Percentiles rank a stretch among this genome's conserved stretches.
These are phyloP conservation scores for Rallus crepitans DNA, from an alignment of 2,797 vertebrate genomes.

Conservation along the genomic window DNA sequence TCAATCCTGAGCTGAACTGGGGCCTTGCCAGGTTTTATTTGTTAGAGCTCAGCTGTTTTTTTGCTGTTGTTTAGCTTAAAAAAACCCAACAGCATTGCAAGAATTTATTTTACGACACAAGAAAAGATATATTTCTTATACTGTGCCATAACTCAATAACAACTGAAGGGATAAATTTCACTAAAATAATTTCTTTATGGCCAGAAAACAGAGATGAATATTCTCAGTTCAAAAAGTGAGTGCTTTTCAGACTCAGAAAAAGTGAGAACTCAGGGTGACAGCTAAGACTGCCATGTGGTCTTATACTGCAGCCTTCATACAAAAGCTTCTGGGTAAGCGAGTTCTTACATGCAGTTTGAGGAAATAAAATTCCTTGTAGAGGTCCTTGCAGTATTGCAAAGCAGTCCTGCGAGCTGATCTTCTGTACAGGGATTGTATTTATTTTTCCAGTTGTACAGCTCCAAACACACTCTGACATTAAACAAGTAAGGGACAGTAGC, in stretches of 20 bases:
- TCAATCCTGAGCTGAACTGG: not conserved
- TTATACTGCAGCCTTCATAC: not conserved
- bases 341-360: not conserved
- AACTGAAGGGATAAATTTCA: not conserved
- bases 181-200: not conserved
- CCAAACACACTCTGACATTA: not conserved
- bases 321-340: not conserved
- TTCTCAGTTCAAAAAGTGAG: not conserved
- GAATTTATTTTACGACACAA: not conserved
- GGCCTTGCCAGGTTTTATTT: not conserved
- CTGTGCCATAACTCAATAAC: not conserved
- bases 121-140: not conserved
- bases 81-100: not conserved
- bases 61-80: not conserved
- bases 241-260: not conserved
- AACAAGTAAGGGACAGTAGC: not conserved
- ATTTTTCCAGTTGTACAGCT: not conserved
- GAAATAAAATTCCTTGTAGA: not conserved
- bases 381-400: not conserved
- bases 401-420: rapidly evolving
- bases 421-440: not conserved
- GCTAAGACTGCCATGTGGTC: not conserved
- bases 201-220: not conserved
- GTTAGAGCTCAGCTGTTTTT: not conserved
- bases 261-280: not conserved